Percentiles rank a stretch among this genome's conserved stretches.
Evolutionary conservation across 2,797 vertebrate species (phyloP).

Genomic region (Sphenopsis melanotis): DNA sequence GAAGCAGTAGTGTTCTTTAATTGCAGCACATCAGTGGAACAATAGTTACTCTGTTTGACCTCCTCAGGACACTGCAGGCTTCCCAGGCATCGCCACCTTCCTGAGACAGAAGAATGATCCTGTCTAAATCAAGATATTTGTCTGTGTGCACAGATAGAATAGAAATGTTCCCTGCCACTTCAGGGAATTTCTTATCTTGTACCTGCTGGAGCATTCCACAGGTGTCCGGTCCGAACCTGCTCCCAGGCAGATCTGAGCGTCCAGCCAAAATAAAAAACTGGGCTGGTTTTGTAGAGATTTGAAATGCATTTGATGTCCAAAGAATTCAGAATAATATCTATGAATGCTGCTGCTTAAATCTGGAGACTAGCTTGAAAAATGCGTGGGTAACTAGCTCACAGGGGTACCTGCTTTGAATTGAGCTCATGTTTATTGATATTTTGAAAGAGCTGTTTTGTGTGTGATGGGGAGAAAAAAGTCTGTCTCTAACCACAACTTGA

Average conservation of each 20-base stretch:
- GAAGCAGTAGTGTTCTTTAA: background rate
- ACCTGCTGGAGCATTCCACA: constrained; percentile 20
- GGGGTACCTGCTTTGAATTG: background rate
- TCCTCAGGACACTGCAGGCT: background rate
- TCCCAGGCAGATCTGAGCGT: background rate
- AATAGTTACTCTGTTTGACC: background rate
- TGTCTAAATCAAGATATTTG: background rate
- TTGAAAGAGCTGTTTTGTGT: background rate
- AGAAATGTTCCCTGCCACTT: background rate
- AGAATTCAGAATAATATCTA: background rate
- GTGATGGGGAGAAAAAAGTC: background rate
- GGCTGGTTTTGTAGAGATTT: background rate
- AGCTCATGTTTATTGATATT: background rate
- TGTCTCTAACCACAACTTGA: background rate
- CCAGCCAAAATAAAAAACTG: background rate
- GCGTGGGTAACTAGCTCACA: background rate
- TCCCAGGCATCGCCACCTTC: background rate
- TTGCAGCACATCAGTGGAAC: background rate
- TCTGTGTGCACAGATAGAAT: background rate
- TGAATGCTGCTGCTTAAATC: background rate
- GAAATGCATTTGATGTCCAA: background rate
- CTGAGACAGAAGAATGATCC: background rate
- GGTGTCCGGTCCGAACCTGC: constrained; percentile 4
- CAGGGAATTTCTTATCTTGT: background rate
- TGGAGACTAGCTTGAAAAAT: background rate